These are phyloP conservation scores for Psilopogon haemacephalus DNA, from an alignment of 2,113 vertebrate species.

Conservation along the genomic window DNA sequence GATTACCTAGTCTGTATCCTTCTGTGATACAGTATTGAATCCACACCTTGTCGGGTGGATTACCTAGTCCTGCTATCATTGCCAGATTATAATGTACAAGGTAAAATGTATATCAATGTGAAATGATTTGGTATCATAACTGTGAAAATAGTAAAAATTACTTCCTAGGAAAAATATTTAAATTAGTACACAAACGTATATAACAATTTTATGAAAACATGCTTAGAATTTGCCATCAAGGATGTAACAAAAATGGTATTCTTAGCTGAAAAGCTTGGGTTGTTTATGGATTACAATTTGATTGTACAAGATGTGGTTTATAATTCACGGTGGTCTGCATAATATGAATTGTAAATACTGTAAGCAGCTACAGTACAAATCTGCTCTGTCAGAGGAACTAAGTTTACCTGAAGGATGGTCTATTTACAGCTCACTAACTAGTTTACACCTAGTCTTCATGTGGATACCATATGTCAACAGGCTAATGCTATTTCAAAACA, in stretches of 20 bases:
- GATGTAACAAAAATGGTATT: background rate
- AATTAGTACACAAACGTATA: background rate
- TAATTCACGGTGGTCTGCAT: background rate
- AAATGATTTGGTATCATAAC: background rate
- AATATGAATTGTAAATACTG: conserved; percentile 18
- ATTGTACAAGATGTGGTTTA: conserved; percentile 16
- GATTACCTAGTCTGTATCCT: background rate
- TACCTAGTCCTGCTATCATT: background rate
- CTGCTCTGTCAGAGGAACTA: background rate
- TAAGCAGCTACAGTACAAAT: background rate
- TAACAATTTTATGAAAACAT: background rate
- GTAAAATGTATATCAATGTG: background rate
- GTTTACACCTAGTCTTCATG: background rate
- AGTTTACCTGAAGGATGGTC: background rate
- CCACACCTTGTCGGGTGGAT: background rate
- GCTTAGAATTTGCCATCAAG: background rate
- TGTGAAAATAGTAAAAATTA: background rate
- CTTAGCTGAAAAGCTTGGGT: background rate
- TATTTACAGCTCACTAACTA: background rate
- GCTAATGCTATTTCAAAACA: background rate
- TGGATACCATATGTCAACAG: background rate
- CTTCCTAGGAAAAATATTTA: background rate
- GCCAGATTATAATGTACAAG: background rate
- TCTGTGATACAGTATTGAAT: background rate
- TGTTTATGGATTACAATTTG: background rate